Conservation (phyloP, 2,888 invertebrate species). For the Sepiola atlantica region DNA sequence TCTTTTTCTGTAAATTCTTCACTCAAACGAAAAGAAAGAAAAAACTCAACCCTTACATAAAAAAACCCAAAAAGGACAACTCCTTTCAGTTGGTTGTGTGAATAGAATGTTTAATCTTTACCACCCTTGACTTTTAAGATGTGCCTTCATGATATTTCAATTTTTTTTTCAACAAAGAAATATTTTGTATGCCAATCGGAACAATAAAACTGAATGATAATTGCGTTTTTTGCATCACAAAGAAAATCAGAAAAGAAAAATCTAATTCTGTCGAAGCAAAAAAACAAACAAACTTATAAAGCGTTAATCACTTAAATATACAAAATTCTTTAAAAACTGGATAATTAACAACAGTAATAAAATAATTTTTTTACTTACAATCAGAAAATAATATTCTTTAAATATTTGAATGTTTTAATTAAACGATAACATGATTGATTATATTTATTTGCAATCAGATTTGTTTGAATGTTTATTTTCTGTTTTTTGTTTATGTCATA, state of each 20-base stretch:
- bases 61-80: background rate
- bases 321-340: background rate
- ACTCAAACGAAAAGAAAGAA: background rate
- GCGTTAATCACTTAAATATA: background rate
- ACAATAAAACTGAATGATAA: background rate
- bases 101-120: background rate
- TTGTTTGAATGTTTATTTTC: background rate
- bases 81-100: background rate
- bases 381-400: background rate
- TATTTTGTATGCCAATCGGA: conserved; percentile 8
- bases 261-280: background rate
- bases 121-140: conserved; percentile 18
- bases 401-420: background rate
- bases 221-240: background rate
- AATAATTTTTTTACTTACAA: background rate
- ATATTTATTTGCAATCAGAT: background rate
- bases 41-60: background rate
- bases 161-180: background rate
- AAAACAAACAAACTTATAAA: background rate
- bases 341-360: background rate
- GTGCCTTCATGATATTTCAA: background rate
- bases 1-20: background rate
- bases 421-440: background rate
- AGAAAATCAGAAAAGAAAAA: background rate
- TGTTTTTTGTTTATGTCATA: too few species aligned